A percentile compares a stretch with the other conserved stretches of the same genome.
Conservation (phyloP, 2,113 vertebrate species). For the Thamnophis sirtalis region DNA sequence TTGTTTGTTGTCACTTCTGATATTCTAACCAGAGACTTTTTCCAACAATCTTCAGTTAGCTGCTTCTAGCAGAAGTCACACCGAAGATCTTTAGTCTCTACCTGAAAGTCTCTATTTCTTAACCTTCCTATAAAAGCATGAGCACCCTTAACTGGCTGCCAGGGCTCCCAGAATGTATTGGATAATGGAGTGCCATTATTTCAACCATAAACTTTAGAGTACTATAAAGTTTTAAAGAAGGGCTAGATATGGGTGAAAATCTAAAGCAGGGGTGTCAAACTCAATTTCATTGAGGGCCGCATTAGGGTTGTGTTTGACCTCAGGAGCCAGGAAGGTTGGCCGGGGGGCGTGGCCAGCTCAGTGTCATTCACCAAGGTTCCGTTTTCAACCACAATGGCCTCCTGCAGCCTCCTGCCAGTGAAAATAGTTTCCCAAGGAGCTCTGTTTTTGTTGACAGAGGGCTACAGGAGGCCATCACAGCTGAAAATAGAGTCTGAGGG, state of each 20-base stretch:
- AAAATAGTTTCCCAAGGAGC: too few relatives aligned
- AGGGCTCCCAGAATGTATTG: neutral
- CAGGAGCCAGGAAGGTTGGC: too few relatives aligned
- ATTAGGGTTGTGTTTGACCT: too few relatives aligned
- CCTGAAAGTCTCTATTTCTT: neutral
- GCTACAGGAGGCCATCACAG: too few relatives aligned
- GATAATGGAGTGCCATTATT: neutral
- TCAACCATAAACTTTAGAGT: neutral
- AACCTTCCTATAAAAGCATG: neutral
- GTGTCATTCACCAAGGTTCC: too few relatives aligned
- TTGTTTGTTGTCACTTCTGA: neutral
- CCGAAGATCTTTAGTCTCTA: neutral
- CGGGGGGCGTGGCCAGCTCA: too few relatives aligned
- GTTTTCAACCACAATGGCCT: too few relatives aligned
- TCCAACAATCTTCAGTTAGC: neutral
- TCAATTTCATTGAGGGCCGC: too few relatives aligned
- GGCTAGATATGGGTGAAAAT: neutral
- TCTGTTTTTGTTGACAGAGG: too few relatives aligned
- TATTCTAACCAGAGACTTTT: neutral
- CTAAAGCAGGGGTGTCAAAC: neutral
- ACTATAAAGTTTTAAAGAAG: neutral
- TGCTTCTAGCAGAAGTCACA: neutral
- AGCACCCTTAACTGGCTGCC: neutral
- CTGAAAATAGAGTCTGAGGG: too few relatives aligned
- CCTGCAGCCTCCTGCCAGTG: too few relatives aligned